Evolutionary conservation across 2,113 vertebrate species (phyloP), one percentile per base, ranked within the genome.

Genomic region (Cryptomyrus ogoouensis): DNA sequence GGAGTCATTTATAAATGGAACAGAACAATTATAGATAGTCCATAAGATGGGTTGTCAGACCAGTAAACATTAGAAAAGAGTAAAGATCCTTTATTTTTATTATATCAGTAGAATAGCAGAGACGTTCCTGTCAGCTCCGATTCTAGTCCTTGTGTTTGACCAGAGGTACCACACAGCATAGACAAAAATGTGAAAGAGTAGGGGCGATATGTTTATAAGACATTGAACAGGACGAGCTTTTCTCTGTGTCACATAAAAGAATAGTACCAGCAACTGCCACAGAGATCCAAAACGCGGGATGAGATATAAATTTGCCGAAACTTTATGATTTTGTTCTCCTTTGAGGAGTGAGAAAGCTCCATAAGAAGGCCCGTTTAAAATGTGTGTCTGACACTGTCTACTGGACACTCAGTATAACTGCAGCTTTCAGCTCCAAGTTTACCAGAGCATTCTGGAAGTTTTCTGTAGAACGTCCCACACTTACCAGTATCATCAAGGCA

Each of bases 321-420:
- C 24, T 46, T 31, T 49, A 86, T 19, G 83, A 84, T 47, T 83
- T 83, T 13, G 80, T 83, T 47, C 39, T 35, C 5, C 53, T 87
- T 31, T 3, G 12, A 19, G 50, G 50, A 35, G 31, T 46, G 10
- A 24, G 50, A 62, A 31, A 44, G 42, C 31, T 46, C 52, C 56
- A 8, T 49, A 58, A 62, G 56, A 83, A 19, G 53, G n/a, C 21
- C 3, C n/a, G 2, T n/a, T 31, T 74, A 52, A 89, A 89, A 85
- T 84, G 77, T 89, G 89, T 62, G 50, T 58, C 89, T 84, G 89
- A 21, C 52, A 83, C 77, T 17, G 52, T 84, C 89, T 89, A 24
- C 89, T 85, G 89, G 89, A 47, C 89, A 62, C n/a, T 42, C 24
- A 62, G 4, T 42, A 62, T 83, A 85, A 84, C 39, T 89, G 53